Evolutionary conservation across 1,140 invertebrate genomes (phyloP), one percentile per base, ranked within the genome.

Genomic region (Lycorma delicatula): DNA sequence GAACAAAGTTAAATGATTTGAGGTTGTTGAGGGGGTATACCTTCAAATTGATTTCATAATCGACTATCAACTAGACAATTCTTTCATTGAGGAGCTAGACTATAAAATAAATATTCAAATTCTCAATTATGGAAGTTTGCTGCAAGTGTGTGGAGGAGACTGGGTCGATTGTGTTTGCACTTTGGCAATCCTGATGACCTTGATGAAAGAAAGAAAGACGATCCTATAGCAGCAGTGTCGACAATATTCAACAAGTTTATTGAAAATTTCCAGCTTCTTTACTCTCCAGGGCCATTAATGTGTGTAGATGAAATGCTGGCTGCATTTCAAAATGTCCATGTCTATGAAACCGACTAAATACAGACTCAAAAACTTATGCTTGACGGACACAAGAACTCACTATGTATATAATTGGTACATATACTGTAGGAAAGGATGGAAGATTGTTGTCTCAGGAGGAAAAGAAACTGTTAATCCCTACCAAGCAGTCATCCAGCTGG

Each of bases 331-430:
- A 38, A 66, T 71, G 54, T 75, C 75, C 62, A 74, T 77, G 26
- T 69, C 71, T 3, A 67, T 65, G 29, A 76, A 78, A 67, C 74
- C 75, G 2, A 66, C 65, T 41, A 75, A 74, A 55, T 75, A 71
- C 60, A 73, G 68, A 9, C 52, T 63, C 11, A 61, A 63, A 61
- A 53, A 61, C 23, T 23, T 53, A 16, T 5, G 2, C 16, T 5
- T 54, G 53, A 41, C 53, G 27, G 53, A 54, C 38, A 34, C 53
- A 3, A 5, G 34, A 2, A 28, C 51, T 47, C 31, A 28, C 5
- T 60, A 50, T 34, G 13, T 60, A 18, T 55, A 38, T 29, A 62
- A 62, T 60, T 57, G 20, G 27, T 54, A 54, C 29, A 26, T 60
- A 4, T 62, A 62, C 47, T 25, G n/a, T 23, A 58, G 52, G 3